Evolutionary conservation across 2,888 invertebrate species (phyloP).

Genomic region (Dorcus parallelipipedus): DNA sequence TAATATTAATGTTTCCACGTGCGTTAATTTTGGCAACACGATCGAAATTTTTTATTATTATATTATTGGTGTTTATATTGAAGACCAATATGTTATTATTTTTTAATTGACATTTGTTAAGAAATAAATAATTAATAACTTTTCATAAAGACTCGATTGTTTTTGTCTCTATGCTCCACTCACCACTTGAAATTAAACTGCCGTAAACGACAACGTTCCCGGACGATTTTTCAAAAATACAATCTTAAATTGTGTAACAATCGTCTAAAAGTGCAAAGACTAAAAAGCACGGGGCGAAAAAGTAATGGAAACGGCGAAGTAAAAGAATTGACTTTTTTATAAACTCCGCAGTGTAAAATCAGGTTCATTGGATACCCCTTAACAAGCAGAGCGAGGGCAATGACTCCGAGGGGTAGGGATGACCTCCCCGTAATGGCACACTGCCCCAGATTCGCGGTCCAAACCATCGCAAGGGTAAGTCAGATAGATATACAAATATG

Average conservation of each 20-base stretch:
- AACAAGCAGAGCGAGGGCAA: constrained; percentile 31
- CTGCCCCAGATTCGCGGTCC: constrained; percentile 40
- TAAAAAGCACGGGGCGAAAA: not conserved
- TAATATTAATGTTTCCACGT: not conserved
- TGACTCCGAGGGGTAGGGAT: constrained; percentile 35
- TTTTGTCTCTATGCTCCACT: not conserved
- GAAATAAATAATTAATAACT: constrained; percentile 25
- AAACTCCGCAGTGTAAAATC: constrained; percentile 19
- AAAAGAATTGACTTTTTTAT: constrained; percentile 13
- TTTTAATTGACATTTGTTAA: constrained; percentile 24
- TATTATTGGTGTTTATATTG: constrained; percentile 20
- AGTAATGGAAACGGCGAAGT: constrained; percentile 8
- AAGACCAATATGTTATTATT: constrained; percentile 19
- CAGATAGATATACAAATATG: constrained; percentile 9
- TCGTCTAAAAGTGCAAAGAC: not conserved
- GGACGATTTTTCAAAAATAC: not conserved
- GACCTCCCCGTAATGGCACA: constrained; percentile 38
- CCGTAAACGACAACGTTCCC: too few species aligned
- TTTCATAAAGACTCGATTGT: not conserved
- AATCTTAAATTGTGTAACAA: not conserved
- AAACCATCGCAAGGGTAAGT: constrained; percentile 17
- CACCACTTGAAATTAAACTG: not conserved
- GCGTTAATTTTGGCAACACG: not conserved
- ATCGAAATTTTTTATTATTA: constrained; percentile 6
- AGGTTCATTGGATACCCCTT: constrained; percentile 18